Conservation (phyloP, 2,113 vertebrate species). For the Colistium nudipinnis region DNA sequence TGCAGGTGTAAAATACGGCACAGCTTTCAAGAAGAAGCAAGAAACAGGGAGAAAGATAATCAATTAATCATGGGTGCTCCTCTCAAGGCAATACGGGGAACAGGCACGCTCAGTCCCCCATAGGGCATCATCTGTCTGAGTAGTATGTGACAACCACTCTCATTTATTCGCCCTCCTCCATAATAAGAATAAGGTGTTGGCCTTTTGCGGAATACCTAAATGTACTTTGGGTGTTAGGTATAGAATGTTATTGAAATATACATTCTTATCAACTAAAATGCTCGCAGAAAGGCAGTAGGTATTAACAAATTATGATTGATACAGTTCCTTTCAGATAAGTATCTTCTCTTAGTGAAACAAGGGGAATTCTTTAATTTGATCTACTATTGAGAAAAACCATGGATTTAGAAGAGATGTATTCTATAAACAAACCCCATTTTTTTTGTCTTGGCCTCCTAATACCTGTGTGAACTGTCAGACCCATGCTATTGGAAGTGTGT, state of each 20-base stretch:
- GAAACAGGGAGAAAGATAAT: conserved; percentile 40
- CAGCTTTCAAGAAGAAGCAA: conserved; percentile 29
- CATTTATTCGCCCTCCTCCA: not conserved
- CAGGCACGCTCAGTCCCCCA: conserved; percentile 32
- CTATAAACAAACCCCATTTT: not conserved
- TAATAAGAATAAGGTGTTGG: not conserved
- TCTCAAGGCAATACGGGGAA: conserved; percentile 47
- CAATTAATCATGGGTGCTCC: conserved; percentile 65
- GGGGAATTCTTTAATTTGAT: not conserved
- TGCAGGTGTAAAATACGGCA: conserved; percentile 8
- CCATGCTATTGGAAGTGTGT: not conserved
- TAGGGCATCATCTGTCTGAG: conserved; percentile 29
- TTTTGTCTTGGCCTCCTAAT: conserved; percentile 21
- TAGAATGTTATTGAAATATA: no score
- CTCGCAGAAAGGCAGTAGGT: no score
- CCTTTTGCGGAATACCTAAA: conserved; percentile 6
- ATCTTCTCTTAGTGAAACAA: no score
- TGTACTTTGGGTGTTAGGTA: not conserved
- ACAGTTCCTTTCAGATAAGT: no score
- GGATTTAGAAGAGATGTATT: not conserved
- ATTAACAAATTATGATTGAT: no score
- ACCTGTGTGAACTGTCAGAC: conserved; percentile 47
- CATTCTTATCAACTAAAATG: conserved; percentile 7
- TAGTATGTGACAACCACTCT: not conserved
- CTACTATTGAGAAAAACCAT: not conserved